Evolutionary conservation across 2,888 invertebrate genomes (phyloP).

Genomic region (Ceriagrion tenellum): DNA sequence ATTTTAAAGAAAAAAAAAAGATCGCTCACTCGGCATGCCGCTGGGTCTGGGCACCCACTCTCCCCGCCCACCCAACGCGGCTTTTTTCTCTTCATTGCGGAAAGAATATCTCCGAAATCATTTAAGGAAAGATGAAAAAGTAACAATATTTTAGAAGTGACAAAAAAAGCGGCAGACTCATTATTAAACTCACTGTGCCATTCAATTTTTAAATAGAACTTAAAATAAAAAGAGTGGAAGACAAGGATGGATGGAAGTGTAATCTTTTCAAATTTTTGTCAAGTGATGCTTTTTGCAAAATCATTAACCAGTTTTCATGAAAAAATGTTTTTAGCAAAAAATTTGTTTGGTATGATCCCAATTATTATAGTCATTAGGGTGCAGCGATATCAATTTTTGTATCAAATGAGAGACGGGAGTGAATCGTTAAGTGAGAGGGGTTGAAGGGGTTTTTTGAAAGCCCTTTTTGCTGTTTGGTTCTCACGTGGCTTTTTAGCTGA

Average conservation of each 20-base stretch:
- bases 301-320: constrained; percentile 70
- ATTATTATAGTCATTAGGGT: constrained; percentile 70
- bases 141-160: constrained; percentile 59
- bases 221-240: background rate
- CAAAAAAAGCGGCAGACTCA: constrained; percentile 62
- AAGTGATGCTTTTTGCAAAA: constrained; percentile 70
- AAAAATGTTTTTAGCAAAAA: constrained; percentile 69
- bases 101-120: constrained; percentile 49
- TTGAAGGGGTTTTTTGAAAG: constrained; percentile 19
- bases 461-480: constrained; percentile 44
- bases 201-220: constrained; percentile 63
- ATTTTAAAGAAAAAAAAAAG: background rate
- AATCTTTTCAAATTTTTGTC: constrained; percentile 69
- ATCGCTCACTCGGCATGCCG: constrained; percentile 38
- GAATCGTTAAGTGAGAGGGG: constrained; percentile 23
- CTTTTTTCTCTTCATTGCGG: constrained; percentile 59
- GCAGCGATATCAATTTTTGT: constrained; percentile 65
- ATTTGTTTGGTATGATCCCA: constrained; percentile 70
- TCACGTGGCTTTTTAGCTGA: constrained; percentile 22
- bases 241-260: constrained; percentile 48
- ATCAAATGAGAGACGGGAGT: constrained; percentile 36
- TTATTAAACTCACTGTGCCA: constrained; percentile 60
- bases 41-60: constrained; percentile 33
- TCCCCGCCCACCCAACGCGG: constrained; percentile 25
- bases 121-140: background rate